A percentile compares a stretch with the other conserved stretches of the same genome.
Conservation (phyloP, 2,797 vertebrate genomes). For the Scarus forsteni region DNA sequence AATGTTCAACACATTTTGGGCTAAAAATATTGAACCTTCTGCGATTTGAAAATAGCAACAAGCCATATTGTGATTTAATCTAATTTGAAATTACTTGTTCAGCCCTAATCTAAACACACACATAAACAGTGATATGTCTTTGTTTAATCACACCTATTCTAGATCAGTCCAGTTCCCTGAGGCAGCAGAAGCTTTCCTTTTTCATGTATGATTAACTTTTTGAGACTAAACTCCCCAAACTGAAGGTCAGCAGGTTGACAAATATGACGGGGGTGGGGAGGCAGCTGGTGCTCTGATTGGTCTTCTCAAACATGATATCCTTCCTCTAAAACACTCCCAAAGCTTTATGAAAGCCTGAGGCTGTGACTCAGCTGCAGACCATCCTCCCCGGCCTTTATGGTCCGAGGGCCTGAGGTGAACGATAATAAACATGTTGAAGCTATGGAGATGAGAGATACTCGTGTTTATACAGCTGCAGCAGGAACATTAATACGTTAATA, state of each 20-base stretch:
- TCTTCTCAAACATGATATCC: not conserved
- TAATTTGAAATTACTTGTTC: too few relatives aligned
- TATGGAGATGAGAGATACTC: not conserved
- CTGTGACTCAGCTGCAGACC: not conserved
- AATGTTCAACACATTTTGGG: too few relatives aligned
- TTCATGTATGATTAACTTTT: slow-evolving; percentile 37
- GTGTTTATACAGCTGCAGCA: slow-evolving; percentile 30
- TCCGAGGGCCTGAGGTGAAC: not conserved
- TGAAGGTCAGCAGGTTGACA: slow-evolving; percentile 45
- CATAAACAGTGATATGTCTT: too few relatives aligned
- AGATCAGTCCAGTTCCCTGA: not conserved
- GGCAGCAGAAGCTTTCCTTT: not conserved
- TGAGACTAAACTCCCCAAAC: slow-evolving; percentile 14
- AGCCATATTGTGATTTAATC: too few relatives aligned
- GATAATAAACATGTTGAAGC: slow-evolving; percentile 10
- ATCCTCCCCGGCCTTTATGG: not conserved
- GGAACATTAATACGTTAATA: not conserved
- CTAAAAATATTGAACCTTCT: too few relatives aligned
- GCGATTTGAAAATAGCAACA: too few relatives aligned
- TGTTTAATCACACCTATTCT: not conserved
- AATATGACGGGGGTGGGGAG: not conserved
- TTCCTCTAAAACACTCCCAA: not conserved
- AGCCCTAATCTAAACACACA: too few relatives aligned
- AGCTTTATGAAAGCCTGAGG: not conserved
- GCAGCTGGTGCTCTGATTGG: not conserved